Evolutionary conservation across 2,888 invertebrate species (phyloP), one percentile per base, ranked within the genome.

Genomic region (Sphaerophoria rueppellii): DNA sequence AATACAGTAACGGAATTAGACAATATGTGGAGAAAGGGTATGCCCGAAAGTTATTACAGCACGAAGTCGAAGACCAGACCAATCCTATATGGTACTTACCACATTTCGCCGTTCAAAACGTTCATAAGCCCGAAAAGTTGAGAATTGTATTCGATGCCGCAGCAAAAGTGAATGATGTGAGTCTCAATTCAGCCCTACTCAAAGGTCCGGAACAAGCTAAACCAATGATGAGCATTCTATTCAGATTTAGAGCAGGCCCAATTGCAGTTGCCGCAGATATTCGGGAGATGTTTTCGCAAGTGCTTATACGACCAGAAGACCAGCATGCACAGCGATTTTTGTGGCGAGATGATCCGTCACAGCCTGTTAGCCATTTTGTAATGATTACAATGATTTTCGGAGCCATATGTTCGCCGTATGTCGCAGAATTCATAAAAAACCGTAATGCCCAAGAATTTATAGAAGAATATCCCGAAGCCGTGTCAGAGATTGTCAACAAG

Each of bases 201-300:
- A 82, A 24, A 24, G 24, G 24, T 24, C 24, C 24, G 24, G 24
- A 24, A 24, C 24, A 24, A 24, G 24, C 24, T 90, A 2, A 89
- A 7, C 55, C 55, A 4, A 90, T 2, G 89, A 90, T 69, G 65
- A 89, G 2, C 76, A 89, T 90, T 1, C 73, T 91, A 50, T 87
- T 90, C 82, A 87, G 89, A 2, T 91, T 91, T 82, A 78, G 91
- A 14, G 88, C 89, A 87, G 75, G 88, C 35, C 78, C 50, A 57
- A 78, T 90, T 12, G 90, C 88, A 0, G 87, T 91, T 4, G 81
- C 82, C 9, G 89, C 86, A 2, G 89, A 89, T 72, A 87, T 89
- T 1, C 24, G 24, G 24, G 24, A 24, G 2, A 24, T 24, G 24
- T 24, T 24, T 2, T 24, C 24, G 24, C 24, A 50, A 7, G 16